phyloP scores from a whole-genome alignment of 2,113 vertebrate genomes.

The Psammodynastes pulverulentus region DNA sequence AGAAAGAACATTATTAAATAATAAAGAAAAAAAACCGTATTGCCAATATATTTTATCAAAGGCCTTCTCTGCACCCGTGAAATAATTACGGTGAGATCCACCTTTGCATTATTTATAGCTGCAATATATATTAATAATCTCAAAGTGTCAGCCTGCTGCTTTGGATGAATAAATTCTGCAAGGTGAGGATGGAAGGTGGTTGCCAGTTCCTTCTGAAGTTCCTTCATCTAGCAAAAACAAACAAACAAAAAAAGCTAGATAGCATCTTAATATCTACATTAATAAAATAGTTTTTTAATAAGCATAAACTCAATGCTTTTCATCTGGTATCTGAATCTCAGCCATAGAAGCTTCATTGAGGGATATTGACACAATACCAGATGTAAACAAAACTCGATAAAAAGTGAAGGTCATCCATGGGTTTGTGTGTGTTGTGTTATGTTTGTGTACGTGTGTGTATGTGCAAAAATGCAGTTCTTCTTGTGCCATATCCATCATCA shows the following conservation, averaged over 20 bases:
- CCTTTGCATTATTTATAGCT: neutral
- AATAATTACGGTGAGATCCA: neutral
- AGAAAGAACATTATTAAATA: neutral
- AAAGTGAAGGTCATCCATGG: neutral
- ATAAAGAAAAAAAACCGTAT: neutral
- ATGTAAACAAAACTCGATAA: neutral
- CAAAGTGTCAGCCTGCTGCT: neutral
- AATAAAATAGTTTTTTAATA: neutral
- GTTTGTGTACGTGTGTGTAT: neutral
- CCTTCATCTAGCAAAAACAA: neutral
- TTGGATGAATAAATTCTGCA: neutral
- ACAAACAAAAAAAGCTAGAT: neutral
- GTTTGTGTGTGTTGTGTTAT: neutral
- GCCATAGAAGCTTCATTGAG: neutral
- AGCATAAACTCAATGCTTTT: neutral
- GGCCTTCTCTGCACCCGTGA: neutral
- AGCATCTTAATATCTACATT: neutral
- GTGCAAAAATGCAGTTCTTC: too few species aligned
- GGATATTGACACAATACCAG: neutral
- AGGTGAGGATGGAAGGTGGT: neutral
- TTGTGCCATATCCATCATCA: too few species aligned
- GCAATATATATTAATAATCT: neutral
- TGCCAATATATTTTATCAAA: neutral
- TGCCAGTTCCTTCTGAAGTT: neutral
- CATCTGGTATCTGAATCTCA: neutral